A percentile compares a stretch with the other conserved stretches of the same genome.
Conservation (phyloP, 2,797 vertebrate genomes). For the Chelon auratus region DNA sequence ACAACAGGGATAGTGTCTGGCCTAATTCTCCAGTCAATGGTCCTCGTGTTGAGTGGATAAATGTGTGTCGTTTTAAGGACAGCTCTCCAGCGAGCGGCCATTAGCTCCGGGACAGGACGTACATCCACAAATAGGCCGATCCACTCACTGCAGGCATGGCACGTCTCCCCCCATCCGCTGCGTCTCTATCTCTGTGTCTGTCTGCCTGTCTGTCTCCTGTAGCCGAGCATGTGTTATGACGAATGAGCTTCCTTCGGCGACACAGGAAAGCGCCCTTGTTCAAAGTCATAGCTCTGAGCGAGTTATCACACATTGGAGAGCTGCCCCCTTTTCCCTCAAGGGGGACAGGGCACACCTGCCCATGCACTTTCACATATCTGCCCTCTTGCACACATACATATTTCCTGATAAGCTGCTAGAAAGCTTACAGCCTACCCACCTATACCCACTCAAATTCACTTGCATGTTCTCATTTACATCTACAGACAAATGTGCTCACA, state of each 20-base stretch:
- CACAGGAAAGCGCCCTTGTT: slow-evolving; percentile 52
- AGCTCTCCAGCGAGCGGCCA: slow-evolving; percentile 38
- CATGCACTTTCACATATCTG: not conserved
- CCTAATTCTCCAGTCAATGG: slow-evolving; percentile 70
- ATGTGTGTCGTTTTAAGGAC: slow-evolving; percentile 77
- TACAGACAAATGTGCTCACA: slow-evolving; percentile 17
- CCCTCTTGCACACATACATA: not conserved
- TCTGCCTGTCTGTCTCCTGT: slow-evolving; percentile 11
- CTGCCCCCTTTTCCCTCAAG: slow-evolving; percentile 45
- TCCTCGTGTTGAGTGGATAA: slow-evolving; percentile 79
- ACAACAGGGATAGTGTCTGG: slow-evolving; percentile 35
- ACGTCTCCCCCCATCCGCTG: slow-evolving; percentile 22
- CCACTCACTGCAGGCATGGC: slow-evolving; percentile 47
- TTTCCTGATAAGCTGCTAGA: not conserved
- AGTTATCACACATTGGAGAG: slow-evolving; percentile 53
- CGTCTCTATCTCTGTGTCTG: slow-evolving; percentile 20
- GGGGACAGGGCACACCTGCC: slow-evolving; percentile 47
- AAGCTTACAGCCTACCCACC: not conserved
- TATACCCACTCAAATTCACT: not conserved
- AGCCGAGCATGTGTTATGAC: slow-evolving; percentile 37
- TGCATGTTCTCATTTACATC: not conserved
- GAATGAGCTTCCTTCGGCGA: slow-evolving; percentile 45
- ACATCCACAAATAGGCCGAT: slow-evolving; percentile 68
- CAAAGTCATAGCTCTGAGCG: slow-evolving; percentile 65
- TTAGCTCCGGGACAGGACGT: slow-evolving; percentile 75